Base-by-base conservation (phyloP, 2,797 vertebrate genomes). In the Pantherophis vulpinus region DNA sequence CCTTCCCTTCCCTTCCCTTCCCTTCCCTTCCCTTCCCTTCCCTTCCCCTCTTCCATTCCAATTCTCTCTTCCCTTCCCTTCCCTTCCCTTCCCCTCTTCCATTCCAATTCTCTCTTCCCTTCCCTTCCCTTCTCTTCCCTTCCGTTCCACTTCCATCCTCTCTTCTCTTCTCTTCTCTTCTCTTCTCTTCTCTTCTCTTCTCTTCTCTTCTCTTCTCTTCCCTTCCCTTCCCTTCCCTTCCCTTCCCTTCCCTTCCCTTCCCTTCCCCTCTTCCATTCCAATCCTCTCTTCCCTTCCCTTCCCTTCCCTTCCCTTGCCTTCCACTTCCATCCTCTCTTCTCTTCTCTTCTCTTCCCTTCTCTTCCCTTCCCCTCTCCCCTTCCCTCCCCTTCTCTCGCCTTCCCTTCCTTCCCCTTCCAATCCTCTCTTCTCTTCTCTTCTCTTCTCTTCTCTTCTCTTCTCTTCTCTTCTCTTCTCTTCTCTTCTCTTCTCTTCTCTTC, bases 271-370 rank as follows among this genome's bases (percentile, higher is more conserved):
- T 2, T 37, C 37, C 2, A 1, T 37, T 37, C 37, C 2, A 1
- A 1, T 37, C 37, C 2, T 1, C 2, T 37, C 37, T 37, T 2
- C 2, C 0, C 37, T 37, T 2, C 2, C 0, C 37, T 32, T 1
- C 1, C 1, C 32, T 32, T 1, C 1, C 2, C 37, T 37, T 2
- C 2, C 2, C 37, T 37, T 2, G 2, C 2, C 37, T 37, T 2
- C 2, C 2, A 2, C 2, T 2, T 37, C 2, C 37, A 0, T 2
- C 2, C 2, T 0, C 0, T 2, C 2, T 37, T 2, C 0, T 2
- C 2, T 37, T 1, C 2, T 1, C 2, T 37, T 1, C 2, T 1
- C 2, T 37, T 2, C 37, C 2, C 1, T 37, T 2, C 37, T 2
- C 1, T 37, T 2, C 37, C 2, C 1, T 37, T 2, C 37, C 2